Evolutionary conservation across 2,113 vertebrate genomes (phyloP), one percentile per base, ranked within the genome.

Genomic region (Carassius gibelio): DNA sequence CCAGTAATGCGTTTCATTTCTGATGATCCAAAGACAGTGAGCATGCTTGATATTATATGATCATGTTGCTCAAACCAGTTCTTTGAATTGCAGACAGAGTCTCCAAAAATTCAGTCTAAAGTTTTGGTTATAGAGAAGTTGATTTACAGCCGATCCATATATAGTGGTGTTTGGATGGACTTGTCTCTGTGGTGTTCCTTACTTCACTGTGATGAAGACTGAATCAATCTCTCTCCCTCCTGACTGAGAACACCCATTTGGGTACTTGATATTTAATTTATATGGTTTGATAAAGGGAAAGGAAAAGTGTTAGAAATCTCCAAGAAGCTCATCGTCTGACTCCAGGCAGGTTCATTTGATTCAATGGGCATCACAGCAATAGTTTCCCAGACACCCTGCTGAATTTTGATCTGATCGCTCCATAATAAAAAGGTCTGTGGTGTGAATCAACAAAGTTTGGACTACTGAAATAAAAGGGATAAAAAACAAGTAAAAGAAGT

Each of bases 111-210:
- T 42, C 5, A 15, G 26, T 80, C 78, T 17, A 48, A 68, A 81
- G 79, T 81, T 68, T 81, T 68, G 62, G 62, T 21, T 50, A 7
- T 5, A 52, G 15, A 30, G 50, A 36, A 52, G 62, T 11, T 68
- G 7, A 85, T 64, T 78, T 64, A 36, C 23, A 59, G 42, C 11
- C 26, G 50, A 80, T 80, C 42, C 34, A 30, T 66, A 55, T 79
- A 71, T 52, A 78, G 55, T 80, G 75, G 55, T 85, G 57, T 61
- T 36, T 75, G 82, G 36, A 48, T 48, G 26, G 62, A 26, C 52
- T 26, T 72, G 82, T 87, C 75, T 87, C 66, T 87, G 38, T 55
- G 74, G 57, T 38, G 57, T 26, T 83, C 26, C 74, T 79, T 55
- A 4, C 64, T 23, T 23, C 13, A 3, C 34, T 57, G 61, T 77